Evolutionary conservation across 2,888 invertebrate species (phyloP), one percentile per base, ranked within the genome.

Genomic region (Fragum fragum): DNA sequence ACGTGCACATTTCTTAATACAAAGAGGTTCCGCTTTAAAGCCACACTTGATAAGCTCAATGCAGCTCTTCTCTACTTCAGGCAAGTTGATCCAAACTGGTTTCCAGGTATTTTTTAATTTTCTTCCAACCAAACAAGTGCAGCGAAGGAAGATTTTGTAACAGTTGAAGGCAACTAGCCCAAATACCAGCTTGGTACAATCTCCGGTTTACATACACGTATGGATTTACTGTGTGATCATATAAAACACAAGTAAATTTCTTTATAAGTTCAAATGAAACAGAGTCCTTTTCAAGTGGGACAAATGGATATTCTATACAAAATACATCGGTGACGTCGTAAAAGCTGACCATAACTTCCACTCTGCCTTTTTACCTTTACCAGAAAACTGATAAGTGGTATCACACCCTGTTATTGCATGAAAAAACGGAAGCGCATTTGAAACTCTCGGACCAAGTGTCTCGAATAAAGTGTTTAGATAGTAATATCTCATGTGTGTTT

Each of bases 371-470:
- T 89, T 82, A n/a, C 83, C 83, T 73, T 85, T 85, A 1, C 87
- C 82, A 66, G 71, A 18, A 59, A 88, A 90, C 16, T 78, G 70
- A 18, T 83, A 89, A 9, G 81, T 79, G 32, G 76, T 63, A 78
- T 90, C 87, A 69, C 87, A 87, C 3, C 87, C 88, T 59, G 88
- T 88, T 39, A 90, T 86, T 16, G 87, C 83, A 71, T 88, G 87
- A 55, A 89, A 88, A 70, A 70, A 81, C 3, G 74, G 75, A 11
- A 86, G 70, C 16, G 82, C 85, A 16, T 29, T 70, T 14, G 78
- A 53, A 21, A 77, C 85, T n/a, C 82, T 73, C 11, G 68, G 70
- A 9, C 86, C 85, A 28, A 88, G 53, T 23, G 76, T 16, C 9
- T 66, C 14, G 32, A 28, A 70, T 1, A 88, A 32, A 5, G 85